These are phyloP conservation scores for Ochropacha duplaris DNA, from an alignment of 2,888 invertebrate species.

Conservation along the genomic window DNA sequence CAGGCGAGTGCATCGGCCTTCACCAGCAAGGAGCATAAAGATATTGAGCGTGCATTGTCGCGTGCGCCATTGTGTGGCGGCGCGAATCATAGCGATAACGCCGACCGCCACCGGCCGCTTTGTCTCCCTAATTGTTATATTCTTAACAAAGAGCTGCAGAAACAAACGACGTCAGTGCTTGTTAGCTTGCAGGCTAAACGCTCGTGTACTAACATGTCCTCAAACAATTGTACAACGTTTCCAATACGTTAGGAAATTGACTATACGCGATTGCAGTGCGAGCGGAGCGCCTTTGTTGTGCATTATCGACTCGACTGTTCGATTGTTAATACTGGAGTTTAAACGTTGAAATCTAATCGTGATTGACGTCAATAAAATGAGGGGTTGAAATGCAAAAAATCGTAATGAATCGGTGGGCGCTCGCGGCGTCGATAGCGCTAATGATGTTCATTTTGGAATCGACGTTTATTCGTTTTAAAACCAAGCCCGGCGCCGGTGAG, in stretches of 20 bases:
- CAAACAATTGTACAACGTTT: slow-evolving; percentile 71
- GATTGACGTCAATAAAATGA: slow-evolving; percentile 60
- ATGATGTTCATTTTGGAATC: slow-evolving; percentile 77
- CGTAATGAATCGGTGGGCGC: slow-evolving; percentile 64
- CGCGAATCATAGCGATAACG: slow-evolving; percentile 63
- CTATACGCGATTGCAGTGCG: slow-evolving; percentile 57
- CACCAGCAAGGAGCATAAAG: slow-evolving; percentile 69
- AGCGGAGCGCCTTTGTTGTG: slow-evolving; percentile 56
- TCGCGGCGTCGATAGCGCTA: slow-evolving; percentile 64
- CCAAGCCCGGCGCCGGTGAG: slow-evolving; percentile 38
- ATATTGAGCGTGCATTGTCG: slow-evolving; percentile 77
- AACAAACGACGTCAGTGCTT: slow-evolving; percentile 69
- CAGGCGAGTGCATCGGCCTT: slow-evolving; percentile 74
- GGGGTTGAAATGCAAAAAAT: slow-evolving; percentile 33
- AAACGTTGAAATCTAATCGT: slow-evolving; percentile 43
- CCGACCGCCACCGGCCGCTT: slow-evolving; percentile 60
- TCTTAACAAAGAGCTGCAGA: slow-evolving; percentile 72
- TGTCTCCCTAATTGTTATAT: slow-evolving; percentile 78
- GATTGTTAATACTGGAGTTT: slow-evolving; percentile 28
- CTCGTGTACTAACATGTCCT: slow-evolving; percentile 75
- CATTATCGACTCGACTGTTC: slow-evolving; percentile 31
- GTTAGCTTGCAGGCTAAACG: slow-evolving; percentile 74
- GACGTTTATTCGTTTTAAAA: slow-evolving; percentile 82
- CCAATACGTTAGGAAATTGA: slow-evolving; percentile 78
- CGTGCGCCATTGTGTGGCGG: slow-evolving; percentile 55